phyloP scores from a whole-genome alignment of 2,888 invertebrate genomes.

The Volucella inanis region DNA sequence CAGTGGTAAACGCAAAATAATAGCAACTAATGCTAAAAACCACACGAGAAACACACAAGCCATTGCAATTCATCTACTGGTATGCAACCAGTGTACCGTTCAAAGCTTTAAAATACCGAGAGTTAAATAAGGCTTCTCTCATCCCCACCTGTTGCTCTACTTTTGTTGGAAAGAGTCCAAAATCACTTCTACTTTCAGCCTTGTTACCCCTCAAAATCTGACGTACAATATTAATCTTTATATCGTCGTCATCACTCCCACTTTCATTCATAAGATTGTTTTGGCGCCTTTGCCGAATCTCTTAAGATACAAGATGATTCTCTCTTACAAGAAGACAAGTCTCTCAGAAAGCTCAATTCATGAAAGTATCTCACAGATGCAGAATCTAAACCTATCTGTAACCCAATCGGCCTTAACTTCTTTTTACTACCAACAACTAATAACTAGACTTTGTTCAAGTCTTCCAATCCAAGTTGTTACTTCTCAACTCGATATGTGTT shows the following conservation, averaged over 20 bases:
- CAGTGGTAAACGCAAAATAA: conserved; percentile 36
- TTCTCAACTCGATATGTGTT: conserved; percentile 46
- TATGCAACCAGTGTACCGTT: conserved; percentile 65
- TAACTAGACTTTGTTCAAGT: conserved; percentile 8
- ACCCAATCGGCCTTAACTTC: conserved; percentile 65
- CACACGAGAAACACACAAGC: conserved; percentile 29
- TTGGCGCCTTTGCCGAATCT: conserved; percentile 25
- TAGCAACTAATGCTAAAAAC: conserved; percentile 61
- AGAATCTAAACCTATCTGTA: conserved; percentile 23
- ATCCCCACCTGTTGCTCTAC: conserved; percentile 67
- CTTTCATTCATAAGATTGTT: conserved; percentile 65
- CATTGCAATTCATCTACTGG: conserved; percentile 2
- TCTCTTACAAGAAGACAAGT: conserved; percentile 14
- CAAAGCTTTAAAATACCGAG: conserved; percentile 48
- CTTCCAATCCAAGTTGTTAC: conserved; percentile 35
- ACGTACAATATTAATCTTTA: conserved; percentile 31
- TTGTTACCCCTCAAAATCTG: conserved; percentile 59
- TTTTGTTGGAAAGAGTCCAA: conserved; percentile 31
- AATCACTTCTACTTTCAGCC: conserved; percentile 66
- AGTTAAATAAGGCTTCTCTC: conserved; percentile 30
- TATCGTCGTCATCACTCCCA: conserved; percentile 50
- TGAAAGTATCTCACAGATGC: conserved; percentile 22
- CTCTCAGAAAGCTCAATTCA: conserved; percentile 4
- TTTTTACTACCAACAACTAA: conserved; percentile 29
- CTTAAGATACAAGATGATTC: conserved; percentile 30